Base-by-base conservation (phyloP, 2,113 vertebrate species). In the Geococcyx californianus region DNA sequence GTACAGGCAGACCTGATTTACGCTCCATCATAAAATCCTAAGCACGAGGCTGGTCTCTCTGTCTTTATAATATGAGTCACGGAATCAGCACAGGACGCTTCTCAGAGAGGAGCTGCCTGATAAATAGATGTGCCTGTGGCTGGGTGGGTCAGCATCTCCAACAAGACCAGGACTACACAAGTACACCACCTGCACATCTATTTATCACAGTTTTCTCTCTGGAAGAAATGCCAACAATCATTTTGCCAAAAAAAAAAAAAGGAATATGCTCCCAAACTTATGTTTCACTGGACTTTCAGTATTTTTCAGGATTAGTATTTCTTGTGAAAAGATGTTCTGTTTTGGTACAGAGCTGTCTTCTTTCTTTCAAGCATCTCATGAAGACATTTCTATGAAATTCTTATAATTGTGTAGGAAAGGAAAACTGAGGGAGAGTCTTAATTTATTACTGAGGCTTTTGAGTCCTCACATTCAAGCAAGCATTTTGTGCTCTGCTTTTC, bases 1-100 rank as follows among this genome's bases (percentile, higher is more conserved):
- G 97, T 95, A 96, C 68, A 54, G 95, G 91, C 79, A 95, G 97
- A 96, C 92, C 94, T 98, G 96, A 97, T 96, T 97, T 96, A 95
- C 31, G 3, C 58, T 67, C 92, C 52, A 44, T 96, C 93, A 68
- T 95, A 97, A 97, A 96, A 97, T 94, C 93, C 58, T 82, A 72
- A 96, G 93, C 82, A 92, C 47, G 64, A 84, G 31, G 42, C 91
- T 69, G 52, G 56, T 85, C 86, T 94, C 85, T 84, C 69, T 84
- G 90, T 67, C 72, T 93, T 93, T 82, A 68, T 75, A 95, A 86
- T 96, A 92, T 95, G 94, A 96, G 90, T 88, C 93, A 95, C 92
- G 92, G 93, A 96, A 93, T 86, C 88, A 77, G 76, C 44, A 63
- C 60, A 88, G 90, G 90, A 87, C 25, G 7, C 49, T 87, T 95